Conservation (phyloP, 1,140 invertebrate species). For the Helicorthomorpha holstii region DNA sequence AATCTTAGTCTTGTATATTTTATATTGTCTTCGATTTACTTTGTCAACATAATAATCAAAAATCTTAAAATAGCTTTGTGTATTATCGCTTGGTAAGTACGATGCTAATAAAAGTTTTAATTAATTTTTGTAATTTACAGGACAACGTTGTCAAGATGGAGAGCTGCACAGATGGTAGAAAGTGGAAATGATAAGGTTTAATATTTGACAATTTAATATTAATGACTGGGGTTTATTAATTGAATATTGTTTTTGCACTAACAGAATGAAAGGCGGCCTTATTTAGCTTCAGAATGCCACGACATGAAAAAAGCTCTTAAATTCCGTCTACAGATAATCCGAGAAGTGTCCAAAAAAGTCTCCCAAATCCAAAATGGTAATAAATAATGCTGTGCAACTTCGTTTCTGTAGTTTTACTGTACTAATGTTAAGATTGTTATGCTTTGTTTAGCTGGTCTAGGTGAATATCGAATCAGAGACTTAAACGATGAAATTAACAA, state of each 20-base stretch:
- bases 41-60: background rate
- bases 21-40: background rate
- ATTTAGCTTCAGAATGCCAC: conserved; percentile 81
- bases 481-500: conserved; percentile 99
- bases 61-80: background rate
- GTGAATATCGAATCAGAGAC: conserved; percentile 94
- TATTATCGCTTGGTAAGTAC: background rate
- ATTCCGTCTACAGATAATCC: conserved; percentile 87
- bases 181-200: conserved; percentile 34
- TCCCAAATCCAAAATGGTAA: conserved; percentile 93
- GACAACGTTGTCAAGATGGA: conserved; percentile 89
- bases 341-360: conserved; percentile 97
- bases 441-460: conserved; percentile 62
- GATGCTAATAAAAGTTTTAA: conserved; percentile 4
- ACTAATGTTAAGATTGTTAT: background rate
- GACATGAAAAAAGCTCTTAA: conserved; percentile 80
- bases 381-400: background rate
- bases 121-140: conserved; percentile 31
- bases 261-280: conserved; percentile 61
- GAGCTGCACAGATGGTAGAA: conserved; percentile 78
- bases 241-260: background rate
- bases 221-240: background rate
- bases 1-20: too few species aligned
- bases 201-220: background rate
- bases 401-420: too few species aligned